phyloP scores from a whole-genome alignment of 2,888 invertebrate species.

The Cantharis lateralis region DNA sequence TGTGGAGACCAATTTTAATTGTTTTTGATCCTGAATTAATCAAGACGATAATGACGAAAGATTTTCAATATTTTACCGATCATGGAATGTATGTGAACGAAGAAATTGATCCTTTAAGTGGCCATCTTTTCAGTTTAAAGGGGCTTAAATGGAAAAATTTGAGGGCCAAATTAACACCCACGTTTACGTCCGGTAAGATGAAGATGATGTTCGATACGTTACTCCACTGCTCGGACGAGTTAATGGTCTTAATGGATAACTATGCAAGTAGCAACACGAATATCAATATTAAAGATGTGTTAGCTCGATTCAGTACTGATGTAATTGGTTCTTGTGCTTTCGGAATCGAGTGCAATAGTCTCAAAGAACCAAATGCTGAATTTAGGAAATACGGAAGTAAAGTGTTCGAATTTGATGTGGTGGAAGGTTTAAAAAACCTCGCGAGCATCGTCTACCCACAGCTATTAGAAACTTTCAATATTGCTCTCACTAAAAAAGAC shows the following conservation, averaged over 20 bases:
- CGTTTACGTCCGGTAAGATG: conserved; percentile 67
- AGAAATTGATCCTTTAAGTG: conserved; percentile 61
- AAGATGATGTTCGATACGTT: conserved; percentile 65
- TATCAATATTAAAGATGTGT: conserved; percentile 54
- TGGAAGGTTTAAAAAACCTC: conserved; percentile 33
- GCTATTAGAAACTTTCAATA: conserved; percentile 32
- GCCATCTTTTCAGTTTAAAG: conserved; percentile 60
- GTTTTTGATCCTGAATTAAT: conserved; percentile 60
- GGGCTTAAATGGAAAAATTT: conserved; percentile 65
- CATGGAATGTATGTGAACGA: conserved; percentile 64
- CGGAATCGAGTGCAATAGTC: conserved; percentile 62
- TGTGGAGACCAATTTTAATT: conserved; percentile 64
- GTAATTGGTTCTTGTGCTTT: conserved; percentile 64
- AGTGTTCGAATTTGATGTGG: conserved; percentile 34
- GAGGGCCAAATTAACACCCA: conserved; percentile 64
- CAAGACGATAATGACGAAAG: conserved; percentile 48
- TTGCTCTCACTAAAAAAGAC: conserved; percentile 33
- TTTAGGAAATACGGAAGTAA: conserved; percentile 47
- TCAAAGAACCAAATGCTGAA: conserved; percentile 58
- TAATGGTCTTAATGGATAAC: conserved; percentile 44
- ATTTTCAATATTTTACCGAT: conserved; percentile 53
- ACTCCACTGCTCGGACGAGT: conserved; percentile 58
- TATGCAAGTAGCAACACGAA: not conserved
- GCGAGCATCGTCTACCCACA: conserved; percentile 38
- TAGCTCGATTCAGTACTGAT: conserved; percentile 62